Percentiles rank a stretch among this genome's conserved stretches.
These are phyloP conservation scores for Aphelenchoides besseyi DNA, from an alignment of 1,140 invertebrate genomes.

Conservation along the genomic window DNA sequence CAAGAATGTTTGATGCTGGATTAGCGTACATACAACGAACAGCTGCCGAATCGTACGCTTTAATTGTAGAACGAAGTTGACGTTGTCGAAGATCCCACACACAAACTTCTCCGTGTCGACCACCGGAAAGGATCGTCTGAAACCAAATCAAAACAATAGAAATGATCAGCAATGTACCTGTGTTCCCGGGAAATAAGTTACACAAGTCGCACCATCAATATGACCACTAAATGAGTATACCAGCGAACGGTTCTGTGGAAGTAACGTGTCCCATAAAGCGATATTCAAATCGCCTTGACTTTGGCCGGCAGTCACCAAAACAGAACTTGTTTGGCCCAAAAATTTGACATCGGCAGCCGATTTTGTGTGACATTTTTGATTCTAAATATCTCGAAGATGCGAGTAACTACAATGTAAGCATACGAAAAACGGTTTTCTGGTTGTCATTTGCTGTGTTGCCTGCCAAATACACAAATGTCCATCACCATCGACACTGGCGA, in stretches of 20 bases:
- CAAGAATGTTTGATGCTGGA: slow-evolving; percentile 90
- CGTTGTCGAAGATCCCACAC: slow-evolving; percentile 77
- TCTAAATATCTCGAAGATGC: slow-evolving; percentile 69
- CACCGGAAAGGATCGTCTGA: slow-evolving; percentile 75
- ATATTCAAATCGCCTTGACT: slow-evolving; percentile 94
- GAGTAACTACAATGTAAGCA: slow-evolving; percentile 65
- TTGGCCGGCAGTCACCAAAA: slow-evolving; percentile 93
- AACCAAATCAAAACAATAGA: slow-evolving; percentile 7
- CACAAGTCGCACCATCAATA: slow-evolving; percentile 55
- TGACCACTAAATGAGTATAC: slow-evolving; percentile 68
- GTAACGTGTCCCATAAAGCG: slow-evolving; percentile 94
- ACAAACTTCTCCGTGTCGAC: slow-evolving; percentile 89
- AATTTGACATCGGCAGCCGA: slow-evolving; percentile 95
- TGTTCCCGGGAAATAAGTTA: slow-evolving; percentile 51
- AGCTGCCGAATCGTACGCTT: slow-evolving; percentile 67
- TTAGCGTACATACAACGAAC: slow-evolving; percentile 91
- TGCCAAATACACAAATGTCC: slow-evolving; percentile 67
- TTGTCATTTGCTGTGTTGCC: slow-evolving; percentile 77
- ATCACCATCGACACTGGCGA: slow-evolving; percentile 62
- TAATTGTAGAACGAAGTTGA: slow-evolving; percentile 79
- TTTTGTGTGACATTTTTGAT: slow-evolving; percentile 92
- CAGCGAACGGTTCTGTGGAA: slow-evolving; percentile 87
- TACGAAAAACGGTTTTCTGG: slow-evolving; percentile 88
- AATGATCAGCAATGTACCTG: slow-evolving; percentile 46
- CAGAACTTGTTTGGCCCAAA: slow-evolving; percentile 84